Evolutionary conservation across 2,797 vertebrate species (phyloP), one percentile per base, ranked within the genome.

Genomic region (Bradypus variegatus): DNA sequence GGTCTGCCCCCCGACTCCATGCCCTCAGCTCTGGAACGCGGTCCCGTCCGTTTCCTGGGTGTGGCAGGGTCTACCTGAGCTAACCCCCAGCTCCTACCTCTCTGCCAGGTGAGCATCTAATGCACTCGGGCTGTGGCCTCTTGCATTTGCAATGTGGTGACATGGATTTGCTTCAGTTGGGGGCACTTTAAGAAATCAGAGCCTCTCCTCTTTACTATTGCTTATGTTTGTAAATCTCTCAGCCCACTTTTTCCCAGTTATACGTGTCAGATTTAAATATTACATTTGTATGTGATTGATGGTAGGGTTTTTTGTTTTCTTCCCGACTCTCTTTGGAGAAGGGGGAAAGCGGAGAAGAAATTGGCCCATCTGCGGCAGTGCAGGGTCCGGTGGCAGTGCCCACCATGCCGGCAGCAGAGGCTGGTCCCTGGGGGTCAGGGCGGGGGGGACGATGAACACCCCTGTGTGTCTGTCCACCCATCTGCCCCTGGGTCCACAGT

Each of bases 51-150:
- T 60, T 23, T 72, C 8, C 19, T 38, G 21, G 29, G 38, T 16
- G 0, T 55, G 2, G 23, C 21, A 23, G 8, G 36, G 19, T 60
- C 64, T 41, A 33, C 36, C 60, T 81, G 85, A 77, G 21, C 62
- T 86, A 21, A 23, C 13, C 53, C 45, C 3, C 18, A 72, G 55
- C 38, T 36, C n/a, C 53, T 75, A 27, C 75, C 89, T 92, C 88
- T 84, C 85, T 13, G 18, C 14, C 69, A 93, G 92, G 92, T 95
- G 50, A 58, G 92, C 64, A 31, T 19, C 60, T 53, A 14, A 62
- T 8, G n/a, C 25, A n/a, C 50, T 21, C n/a, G 27, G 15, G 8
- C 11, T 1, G 27, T 31, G 36, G 18, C 58, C 41, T 81, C 75
- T 80, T 55, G 60, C 31, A 27, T 76, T 50, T 60, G 60, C 77